Evolutionary conservation across 1,140 invertebrate genomes (phyloP), one percentile per base, ranked within the genome.

Genomic region (Popillia japonica): DNA sequence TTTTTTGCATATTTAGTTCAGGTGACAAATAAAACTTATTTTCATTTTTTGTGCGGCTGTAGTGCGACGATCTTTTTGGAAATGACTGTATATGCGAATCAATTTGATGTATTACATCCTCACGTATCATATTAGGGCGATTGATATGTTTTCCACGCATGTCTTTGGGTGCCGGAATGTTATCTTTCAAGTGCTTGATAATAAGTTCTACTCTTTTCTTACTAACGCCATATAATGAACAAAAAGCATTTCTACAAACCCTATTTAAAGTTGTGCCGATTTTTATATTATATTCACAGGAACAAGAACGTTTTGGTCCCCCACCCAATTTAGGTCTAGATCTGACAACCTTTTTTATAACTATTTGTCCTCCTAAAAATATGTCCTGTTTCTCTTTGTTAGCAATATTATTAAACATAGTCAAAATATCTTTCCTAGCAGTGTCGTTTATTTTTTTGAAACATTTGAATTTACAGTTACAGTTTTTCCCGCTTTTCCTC

Each of bases 1-100:
- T 72, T 42, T 78, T 78, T 40, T 20, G n/a, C 27, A 78, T 72
- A 78, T 78, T 78, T 72, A 72, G 64, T 78, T 72, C 23, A 72
- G 64, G 77, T 40, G 77, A 78, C 27, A 78, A 44, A 64, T 78
- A 78, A 78, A 40, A 78, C 20, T 78, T 72, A 42, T 42, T 78
- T 72, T 72, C 23, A 72, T 78, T 78, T 72, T 78, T 42, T 40
- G 10, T 78, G 11, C 77, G 11, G 40, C 61, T 75, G 42, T 74
- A 78, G 40, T 78, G 77, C 8, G 72, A 78, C 23, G 17, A 23
- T 74, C 27, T 74, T 78, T 78, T 78, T 40, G 77, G 72, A 78
- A 78, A 75, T 22, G 7, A 40, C 34, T 34, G 22, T 40, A 64
- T 78, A 61, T 75, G 55, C 8, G 8, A 59, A 76, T 64, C 42